These are phyloP conservation scores for Leptocoma aspasia DNA, from an alignment of 2,113 vertebrate genomes.

Conservation along the genomic window DNA sequence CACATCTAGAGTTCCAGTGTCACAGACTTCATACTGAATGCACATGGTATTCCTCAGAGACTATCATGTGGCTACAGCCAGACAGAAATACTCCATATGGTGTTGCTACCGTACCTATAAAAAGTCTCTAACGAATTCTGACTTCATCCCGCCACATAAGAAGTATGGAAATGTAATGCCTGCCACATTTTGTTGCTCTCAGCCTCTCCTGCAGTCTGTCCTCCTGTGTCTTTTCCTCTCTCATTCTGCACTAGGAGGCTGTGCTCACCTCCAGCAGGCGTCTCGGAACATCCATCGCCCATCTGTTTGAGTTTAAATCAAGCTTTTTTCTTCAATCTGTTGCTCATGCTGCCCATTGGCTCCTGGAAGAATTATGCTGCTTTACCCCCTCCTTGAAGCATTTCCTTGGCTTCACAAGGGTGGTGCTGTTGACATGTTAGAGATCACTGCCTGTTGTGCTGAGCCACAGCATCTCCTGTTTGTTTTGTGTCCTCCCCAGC, in stretches of 20 bases:
- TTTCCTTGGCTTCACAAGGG: neutral
- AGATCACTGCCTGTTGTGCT: neutral
- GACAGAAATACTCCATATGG: conserved; percentile 43
- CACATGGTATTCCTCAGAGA: neutral
- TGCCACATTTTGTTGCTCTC: conserved; percentile 28
- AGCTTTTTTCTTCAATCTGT: neutral
- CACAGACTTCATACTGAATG: neutral
- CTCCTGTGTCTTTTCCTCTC: neutral
- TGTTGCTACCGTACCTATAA: conserved; percentile 40
- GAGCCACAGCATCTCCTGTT: neutral
- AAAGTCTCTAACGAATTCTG: conserved; percentile 53
- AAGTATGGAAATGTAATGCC: neutral
- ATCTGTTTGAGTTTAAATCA: neutral
- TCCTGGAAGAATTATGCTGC: neutral
- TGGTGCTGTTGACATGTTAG: neutral
- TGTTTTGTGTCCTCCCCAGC: neutral
- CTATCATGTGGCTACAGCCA: neutral
- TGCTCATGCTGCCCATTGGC: neutral
- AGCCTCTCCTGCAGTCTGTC: neutral
- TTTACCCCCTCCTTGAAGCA: neutral
- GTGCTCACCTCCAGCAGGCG: neutral
- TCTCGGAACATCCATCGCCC: neutral
- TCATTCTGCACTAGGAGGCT: neutral
- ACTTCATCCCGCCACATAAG: neutral
- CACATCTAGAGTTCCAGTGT: neutral